A percentile compares a stretch with the other conserved stretches of the same genome.
These are phyloP conservation scores for Chrysemys picta DNA, from an alignment of 2,113 vertebrate species.

Conservation along the genomic window DNA sequence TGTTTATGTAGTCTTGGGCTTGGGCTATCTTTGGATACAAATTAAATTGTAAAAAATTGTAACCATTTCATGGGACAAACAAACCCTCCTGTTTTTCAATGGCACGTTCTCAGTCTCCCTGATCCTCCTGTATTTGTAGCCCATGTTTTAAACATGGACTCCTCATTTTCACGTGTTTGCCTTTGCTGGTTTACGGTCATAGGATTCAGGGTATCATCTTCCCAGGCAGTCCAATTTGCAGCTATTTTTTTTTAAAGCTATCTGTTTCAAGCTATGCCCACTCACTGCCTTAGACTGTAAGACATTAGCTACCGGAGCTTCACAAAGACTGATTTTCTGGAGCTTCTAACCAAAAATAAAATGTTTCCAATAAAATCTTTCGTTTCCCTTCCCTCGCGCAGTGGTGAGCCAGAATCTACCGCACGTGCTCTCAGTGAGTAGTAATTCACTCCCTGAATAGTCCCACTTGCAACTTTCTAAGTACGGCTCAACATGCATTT, in stretches of 20 bases:
- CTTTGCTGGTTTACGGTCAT: constrained; percentile 53
- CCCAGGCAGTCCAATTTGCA: constrained; percentile 61
- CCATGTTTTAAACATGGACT: background rate
- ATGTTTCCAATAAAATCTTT: constrained; percentile 66
- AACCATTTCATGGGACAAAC: background rate
- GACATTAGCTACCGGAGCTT: constrained; percentile 51
- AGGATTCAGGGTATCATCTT: constrained; percentile 30
- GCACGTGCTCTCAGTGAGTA: constrained; percentile 15
- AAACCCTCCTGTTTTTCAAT: background rate
- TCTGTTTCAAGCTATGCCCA: constrained; percentile 26
- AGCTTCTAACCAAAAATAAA: constrained; percentile 67
- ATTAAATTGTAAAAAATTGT: background rate
- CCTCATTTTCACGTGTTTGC: background rate
- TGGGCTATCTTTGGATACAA: background rate
- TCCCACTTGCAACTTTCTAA: background rate
- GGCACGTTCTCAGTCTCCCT: background rate
- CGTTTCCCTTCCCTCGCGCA: constrained; percentile 44
- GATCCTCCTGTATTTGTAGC: background rate
- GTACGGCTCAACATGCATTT: background rate
- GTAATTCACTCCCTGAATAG: background rate
- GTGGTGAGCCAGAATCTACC: constrained; percentile 21
- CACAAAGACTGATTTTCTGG: constrained; percentile 60
- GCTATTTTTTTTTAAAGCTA: constrained; percentile 23
- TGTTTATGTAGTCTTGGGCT: background rate
- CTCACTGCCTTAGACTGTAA: constrained; percentile 28